Evolutionary conservation across 2,888 invertebrate species (phyloP).

Genomic region (Volucella bombylans): DNA sequence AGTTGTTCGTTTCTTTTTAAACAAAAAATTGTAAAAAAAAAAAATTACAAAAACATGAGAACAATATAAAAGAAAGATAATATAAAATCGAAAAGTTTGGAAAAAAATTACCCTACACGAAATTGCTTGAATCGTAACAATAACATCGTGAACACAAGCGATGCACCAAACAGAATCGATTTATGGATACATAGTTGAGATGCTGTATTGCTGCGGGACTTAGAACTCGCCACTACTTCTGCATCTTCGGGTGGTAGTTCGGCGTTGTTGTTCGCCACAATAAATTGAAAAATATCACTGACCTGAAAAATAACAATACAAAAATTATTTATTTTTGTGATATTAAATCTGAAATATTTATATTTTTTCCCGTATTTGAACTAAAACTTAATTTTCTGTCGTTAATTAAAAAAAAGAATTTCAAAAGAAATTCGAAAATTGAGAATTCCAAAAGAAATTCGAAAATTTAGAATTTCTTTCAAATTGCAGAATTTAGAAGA

Average conservation of each 20-base stretch:
- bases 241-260: slow-evolving; percentile 82
- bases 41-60: neutral
- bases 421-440: too few species aligned
- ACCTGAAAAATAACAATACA: slow-evolving; percentile 82
- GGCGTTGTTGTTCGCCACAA: slow-evolving; percentile 80
- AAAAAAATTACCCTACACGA: slow-evolving; percentile 75
- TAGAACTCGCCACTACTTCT: slow-evolving; percentile 83
- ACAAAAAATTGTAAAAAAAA: slow-evolving; percentile 42
- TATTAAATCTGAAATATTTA: neutral
- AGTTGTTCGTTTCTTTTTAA: slow-evolving; percentile 46
- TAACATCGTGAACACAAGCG: slow-evolving; percentile 70
- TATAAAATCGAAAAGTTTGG: slow-evolving; percentile 13
- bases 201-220: slow-evolving; percentile 81
- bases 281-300: slow-evolving; percentile 89
- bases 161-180: slow-evolving; percentile 48
- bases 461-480: too few species aligned
- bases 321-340: neutral
- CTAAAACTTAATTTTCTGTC: neutral
- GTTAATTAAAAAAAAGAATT: too few species aligned
- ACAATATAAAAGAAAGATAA: slow-evolving; percentile 7
- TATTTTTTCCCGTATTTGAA: neutral
- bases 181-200: slow-evolving; percentile 66
- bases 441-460: too few species aligned
- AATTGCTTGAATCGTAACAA: slow-evolving; percentile 72
- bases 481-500: too few species aligned